These are phyloP conservation scores for Botrylloides violaceus DNA, from an alignment of 23 tunicate genomes.

Conservation along the genomic window DNA sequence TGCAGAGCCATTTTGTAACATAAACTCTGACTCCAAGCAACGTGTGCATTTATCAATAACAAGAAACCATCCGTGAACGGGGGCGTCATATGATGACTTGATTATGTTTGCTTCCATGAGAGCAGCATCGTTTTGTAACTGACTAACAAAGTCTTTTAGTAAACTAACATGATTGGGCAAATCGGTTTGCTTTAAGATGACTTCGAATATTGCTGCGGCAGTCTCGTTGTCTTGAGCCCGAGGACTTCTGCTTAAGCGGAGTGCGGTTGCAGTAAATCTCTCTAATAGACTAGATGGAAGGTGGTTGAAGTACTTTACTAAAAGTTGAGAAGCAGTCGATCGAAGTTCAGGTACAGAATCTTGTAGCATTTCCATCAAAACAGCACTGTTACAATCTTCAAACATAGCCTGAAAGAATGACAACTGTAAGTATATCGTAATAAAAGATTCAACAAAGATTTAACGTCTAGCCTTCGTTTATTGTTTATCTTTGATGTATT, in stretches of 20 bases:
- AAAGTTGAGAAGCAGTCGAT: conserved; percentile 10
- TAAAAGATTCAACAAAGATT: background rate
- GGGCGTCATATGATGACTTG: conserved; percentile 19
- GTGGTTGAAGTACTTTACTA: conserved; percentile 9
- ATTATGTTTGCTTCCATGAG: conserved; percentile 8
- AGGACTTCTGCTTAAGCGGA: conserved; percentile 15
- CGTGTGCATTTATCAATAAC: conserved; percentile 31
- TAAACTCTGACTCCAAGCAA: background rate
- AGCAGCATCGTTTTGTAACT: conserved; percentile 2
- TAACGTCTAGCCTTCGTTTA: no score
- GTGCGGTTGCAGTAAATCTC: background rate
- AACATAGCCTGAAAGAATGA: background rate
- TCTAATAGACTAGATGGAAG: background rate
- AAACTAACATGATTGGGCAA: background rate
- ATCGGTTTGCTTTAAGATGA: background rate
- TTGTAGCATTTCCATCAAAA: conserved; percentile 18
- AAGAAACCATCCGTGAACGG: conserved; percentile 49
- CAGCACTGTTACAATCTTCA: background rate
- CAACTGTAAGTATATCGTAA: background rate
- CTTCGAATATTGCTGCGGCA: conserved; percentile 30
- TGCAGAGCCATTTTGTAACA: background rate
- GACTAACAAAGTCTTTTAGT: background rate
- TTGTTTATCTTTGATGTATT: no score
- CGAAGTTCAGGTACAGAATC: conserved; percentile 48
- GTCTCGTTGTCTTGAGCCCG: conserved; percentile 40